phyloP scores from a whole-genome alignment of 1,140 invertebrate genomes.

The Frieseomelitta varia region DNA sequence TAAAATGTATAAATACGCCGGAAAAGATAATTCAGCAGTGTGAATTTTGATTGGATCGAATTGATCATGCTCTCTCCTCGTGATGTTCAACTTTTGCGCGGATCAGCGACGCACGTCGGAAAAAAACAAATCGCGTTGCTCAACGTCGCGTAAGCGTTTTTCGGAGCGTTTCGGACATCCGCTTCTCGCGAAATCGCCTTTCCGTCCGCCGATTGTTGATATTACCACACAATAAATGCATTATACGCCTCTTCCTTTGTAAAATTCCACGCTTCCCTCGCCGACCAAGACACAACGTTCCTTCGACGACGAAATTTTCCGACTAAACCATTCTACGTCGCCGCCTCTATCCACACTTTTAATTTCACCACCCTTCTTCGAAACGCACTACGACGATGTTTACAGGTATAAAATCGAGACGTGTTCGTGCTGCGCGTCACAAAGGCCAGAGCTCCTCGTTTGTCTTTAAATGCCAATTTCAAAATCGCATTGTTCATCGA shows the following conservation, averaged over 20 bases:
- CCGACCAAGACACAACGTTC: not conserved
- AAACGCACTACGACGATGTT: not conserved
- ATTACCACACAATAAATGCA: constrained; percentile 45
- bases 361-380: too few species aligned
- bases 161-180: not conserved
- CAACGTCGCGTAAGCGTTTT: constrained; percentile 45
- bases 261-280: constrained; percentile 20
- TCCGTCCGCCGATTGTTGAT: constrained; percentile 9
- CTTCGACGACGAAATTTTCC: constrained; percentile 10
- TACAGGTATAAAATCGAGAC: constrained; percentile 6
- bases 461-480: not conserved
- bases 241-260: not conserved
- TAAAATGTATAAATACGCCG: too few species aligned
- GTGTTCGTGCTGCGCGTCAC: too few species aligned
- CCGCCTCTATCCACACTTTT: not conserved
- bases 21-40: too few species aligned
- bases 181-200: constrained; percentile 31
- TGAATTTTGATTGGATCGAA: not conserved
- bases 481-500: not conserved
- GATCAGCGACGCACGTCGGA: constrained; percentile 3
- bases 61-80: not conserved
- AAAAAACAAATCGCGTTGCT: constrained; percentile 9
- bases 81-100: constrained; percentile 16
- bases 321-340: not conserved
- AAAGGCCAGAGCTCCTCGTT: not conserved